Evolutionary conservation across 1,140 invertebrate species (phyloP), one percentile per base, ranked within the genome.

Genomic region (Stratiolaelaps scimitus): DNA sequence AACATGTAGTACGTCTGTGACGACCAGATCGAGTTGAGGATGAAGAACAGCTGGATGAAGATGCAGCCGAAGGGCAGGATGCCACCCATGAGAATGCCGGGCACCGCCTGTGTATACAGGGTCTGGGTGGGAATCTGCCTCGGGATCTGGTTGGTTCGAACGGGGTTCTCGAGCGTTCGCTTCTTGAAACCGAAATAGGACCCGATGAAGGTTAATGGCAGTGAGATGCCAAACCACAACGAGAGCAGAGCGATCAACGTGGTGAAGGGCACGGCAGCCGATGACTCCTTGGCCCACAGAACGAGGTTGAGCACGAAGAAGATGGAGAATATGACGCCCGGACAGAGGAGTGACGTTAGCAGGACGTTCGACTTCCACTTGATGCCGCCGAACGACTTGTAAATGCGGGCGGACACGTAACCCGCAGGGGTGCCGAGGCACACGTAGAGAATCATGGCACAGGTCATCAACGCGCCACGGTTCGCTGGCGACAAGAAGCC

Each of bases 1-100:
- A 98, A 98, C 94, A 98, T 98, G 80, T 98, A 98, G 76, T 98
- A 98, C 78, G 93, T 94, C 79, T 94, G 88, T 73, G 87, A 90
- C 43, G 91, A 92, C 95, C 95, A 98, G 56, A 98, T 85, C 30
- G 92, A 97, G 78, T 96, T 98, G 17, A 98, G 81, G 69, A 98
- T 98, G 75, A 98, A 98, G 81, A 98, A 98, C 17, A 98, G 81
- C 75, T 98, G 95, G 71, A 98, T 98, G 75, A 98, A 98, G 75
- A 98, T 98, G 76, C 95, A 98, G 45, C 94, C 95, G 77, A 98
- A 98, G 6, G 95, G 95, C 69, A 98, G 77, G 53, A 98, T 92
- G 44, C 95, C 94, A 40, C 94, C 94, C 93, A 98, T 98, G 30
- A 97, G 79, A 67, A 98, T 91, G 28, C 81, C 78, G 28, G 79